Evolutionary conservation across 2,888 invertebrate genomes (phyloP).

Genomic region (Oscheius myriophilus): DNA sequence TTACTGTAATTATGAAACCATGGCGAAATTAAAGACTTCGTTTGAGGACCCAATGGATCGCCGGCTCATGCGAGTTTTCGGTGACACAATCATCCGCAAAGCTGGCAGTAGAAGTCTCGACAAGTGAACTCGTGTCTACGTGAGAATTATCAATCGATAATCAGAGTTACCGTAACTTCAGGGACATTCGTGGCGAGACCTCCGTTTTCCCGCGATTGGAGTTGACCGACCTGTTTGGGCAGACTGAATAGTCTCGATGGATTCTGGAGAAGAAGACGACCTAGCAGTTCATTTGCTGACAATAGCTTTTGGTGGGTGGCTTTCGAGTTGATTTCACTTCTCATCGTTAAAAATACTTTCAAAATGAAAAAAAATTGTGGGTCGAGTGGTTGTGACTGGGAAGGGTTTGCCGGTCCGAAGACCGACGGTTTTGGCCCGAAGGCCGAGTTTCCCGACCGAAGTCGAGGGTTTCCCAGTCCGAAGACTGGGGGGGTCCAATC

Average conservation of each 20-base stretch:
- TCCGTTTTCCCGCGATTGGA: conserved; percentile 47
- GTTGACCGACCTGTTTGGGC: conserved; percentile 57
- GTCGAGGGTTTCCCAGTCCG: no score
- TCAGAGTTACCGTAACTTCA: neutral
- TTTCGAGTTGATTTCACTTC: no score
- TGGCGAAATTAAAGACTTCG: no score
- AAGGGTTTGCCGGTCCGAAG: no score
- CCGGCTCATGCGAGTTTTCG: conserved; percentile 49
- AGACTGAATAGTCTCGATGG: conserved; percentile 55
- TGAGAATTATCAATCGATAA: conserved; percentile 10
- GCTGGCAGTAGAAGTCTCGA: conserved; percentile 50
- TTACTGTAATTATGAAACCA: no score
- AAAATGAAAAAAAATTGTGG: no score
- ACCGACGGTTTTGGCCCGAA: no score
- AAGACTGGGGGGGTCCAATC: no score
- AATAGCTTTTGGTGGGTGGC: no score
- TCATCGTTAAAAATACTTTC: no score
- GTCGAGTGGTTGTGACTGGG: no score
- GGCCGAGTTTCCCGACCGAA: no score
- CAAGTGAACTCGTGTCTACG: conserved; percentile 49
- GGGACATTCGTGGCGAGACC: conserved; percentile 25
- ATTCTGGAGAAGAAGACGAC: conserved; percentile 52
- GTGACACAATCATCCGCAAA: conserved; percentile 52
- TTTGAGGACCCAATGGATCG: conserved; percentile 45
- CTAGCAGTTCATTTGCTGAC: conserved; percentile 14